Conservation (phyloP, 2,113 vertebrate species). For the Megaleporinus macrocephalus region DNA sequence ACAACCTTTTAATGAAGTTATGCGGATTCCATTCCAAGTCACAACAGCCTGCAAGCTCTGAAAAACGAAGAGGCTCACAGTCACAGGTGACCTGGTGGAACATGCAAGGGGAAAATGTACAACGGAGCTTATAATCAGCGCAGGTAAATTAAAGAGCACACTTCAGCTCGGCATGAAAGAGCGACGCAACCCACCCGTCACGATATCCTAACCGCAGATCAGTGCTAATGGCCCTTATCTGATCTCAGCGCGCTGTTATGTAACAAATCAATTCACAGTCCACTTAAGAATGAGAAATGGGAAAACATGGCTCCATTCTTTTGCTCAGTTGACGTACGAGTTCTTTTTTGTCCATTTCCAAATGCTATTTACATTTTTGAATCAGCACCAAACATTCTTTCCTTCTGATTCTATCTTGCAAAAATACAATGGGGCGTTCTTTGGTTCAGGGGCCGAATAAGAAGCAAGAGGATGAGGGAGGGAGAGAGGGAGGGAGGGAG, state of each 20-base stretch:
- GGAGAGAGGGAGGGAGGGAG: neutral
- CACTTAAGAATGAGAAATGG: slow-evolving; percentile 32
- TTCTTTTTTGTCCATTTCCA: slow-evolving; percentile 41
- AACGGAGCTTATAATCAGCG: slow-evolving; percentile 28
- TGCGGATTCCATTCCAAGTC: neutral
- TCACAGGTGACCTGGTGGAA: slow-evolving; percentile 9
- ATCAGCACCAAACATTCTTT: slow-evolving; percentile 60
- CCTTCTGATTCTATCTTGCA: slow-evolving; percentile 55
- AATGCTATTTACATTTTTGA: slow-evolving; percentile 63
- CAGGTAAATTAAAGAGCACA: slow-evolving; percentile 33
- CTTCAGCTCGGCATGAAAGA: neutral
- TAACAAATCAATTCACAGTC: slow-evolving; percentile 46
- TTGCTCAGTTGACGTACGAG: slow-evolving; percentile 39
- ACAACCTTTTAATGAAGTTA: neutral
- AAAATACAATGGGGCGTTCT: slow-evolving; percentile 55
- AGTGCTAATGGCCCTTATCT: slow-evolving; percentile 39
- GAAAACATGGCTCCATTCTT: slow-evolving; percentile 43
- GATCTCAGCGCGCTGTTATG: slow-evolving; percentile 26
- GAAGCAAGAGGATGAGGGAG: slow-evolving; percentile 13
- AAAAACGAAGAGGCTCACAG: slow-evolving; percentile 2
- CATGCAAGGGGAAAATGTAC: neutral
- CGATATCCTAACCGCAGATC: slow-evolving; percentile 9
- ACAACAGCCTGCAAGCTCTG: neutral
- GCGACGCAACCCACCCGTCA: slow-evolving; percentile 12
- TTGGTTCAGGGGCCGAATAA: slow-evolving; percentile 25